phyloP scores from a whole-genome alignment of 2,113 vertebrate genomes.

The Proteles cristata region DNA sequence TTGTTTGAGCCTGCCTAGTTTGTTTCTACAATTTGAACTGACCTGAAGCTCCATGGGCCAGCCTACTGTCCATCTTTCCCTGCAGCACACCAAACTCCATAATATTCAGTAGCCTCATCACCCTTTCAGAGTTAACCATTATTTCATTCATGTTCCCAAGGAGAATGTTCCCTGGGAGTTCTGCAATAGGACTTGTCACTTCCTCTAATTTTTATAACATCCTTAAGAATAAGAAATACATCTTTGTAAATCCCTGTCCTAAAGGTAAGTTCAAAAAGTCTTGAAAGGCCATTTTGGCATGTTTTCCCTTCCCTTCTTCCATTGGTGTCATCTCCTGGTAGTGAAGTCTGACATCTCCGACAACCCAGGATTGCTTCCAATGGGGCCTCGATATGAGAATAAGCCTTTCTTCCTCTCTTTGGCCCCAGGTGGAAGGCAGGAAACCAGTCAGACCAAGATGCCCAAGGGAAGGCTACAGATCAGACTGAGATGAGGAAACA shows the following conservation, averaged over 20 bases:
- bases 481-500: background rate
- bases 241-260: background rate
- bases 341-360: background rate
- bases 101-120: background rate
- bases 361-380: background rate
- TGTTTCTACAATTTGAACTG: background rate
- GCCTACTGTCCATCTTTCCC: background rate
- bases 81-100: background rate
- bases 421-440: background rate
- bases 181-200: background rate
- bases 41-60: background rate
- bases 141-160: background rate
- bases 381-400: background rate
- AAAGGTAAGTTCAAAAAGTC: background rate
- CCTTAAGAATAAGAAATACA: background rate
- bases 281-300: background rate
- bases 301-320: background rate
- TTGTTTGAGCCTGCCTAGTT: background rate
- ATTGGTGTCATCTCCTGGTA: background rate
- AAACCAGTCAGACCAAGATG: background rate
- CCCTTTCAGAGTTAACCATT: background rate
- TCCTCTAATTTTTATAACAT: background rate
- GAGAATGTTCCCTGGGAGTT: background rate
- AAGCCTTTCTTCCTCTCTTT: background rate
- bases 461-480: background rate